These are phyloP conservation scores for Oreochromis spilurus DNA, from an alignment of 2,113 vertebrate genomes.

Conservation along the genomic window DNA sequence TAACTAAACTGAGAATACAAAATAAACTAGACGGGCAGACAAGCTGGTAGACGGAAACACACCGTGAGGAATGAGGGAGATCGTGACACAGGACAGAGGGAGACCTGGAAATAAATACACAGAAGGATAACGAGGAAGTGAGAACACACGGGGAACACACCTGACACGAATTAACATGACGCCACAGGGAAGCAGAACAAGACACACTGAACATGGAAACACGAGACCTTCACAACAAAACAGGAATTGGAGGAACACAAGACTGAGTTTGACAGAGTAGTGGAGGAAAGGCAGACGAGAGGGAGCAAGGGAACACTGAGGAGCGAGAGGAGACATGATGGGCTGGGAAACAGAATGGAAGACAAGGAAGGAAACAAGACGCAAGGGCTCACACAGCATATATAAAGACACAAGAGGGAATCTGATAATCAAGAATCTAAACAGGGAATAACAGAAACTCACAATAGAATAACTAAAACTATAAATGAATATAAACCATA, in stretches of 20 bases:
- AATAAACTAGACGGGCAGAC: background rate
- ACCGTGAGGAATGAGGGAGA: background rate
- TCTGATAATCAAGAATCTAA: background rate
- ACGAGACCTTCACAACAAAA: background rate
- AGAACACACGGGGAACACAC: background rate
- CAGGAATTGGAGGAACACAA: background rate
- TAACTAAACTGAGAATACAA: background rate
- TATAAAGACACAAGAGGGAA: background rate
- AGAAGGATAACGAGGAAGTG: background rate
- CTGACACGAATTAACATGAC: background rate
- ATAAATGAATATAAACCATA: background rate
- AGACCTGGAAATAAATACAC: background rate
- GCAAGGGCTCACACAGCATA: background rate
- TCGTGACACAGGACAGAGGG: background rate
- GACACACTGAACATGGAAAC: background rate
- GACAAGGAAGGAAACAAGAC: background rate
- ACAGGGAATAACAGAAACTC: background rate
- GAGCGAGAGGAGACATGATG: background rate
- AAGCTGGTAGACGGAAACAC: rapidly evolving
- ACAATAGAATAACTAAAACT: rapidly evolving
- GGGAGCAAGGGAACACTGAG: background rate
- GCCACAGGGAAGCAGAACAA: background rate
- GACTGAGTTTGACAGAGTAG: background rate
- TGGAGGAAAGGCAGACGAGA: background rate
- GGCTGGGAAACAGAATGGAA: background rate